Conservation (phyloP, 2,888 invertebrate species). For the Taenaris catops region DNA sequence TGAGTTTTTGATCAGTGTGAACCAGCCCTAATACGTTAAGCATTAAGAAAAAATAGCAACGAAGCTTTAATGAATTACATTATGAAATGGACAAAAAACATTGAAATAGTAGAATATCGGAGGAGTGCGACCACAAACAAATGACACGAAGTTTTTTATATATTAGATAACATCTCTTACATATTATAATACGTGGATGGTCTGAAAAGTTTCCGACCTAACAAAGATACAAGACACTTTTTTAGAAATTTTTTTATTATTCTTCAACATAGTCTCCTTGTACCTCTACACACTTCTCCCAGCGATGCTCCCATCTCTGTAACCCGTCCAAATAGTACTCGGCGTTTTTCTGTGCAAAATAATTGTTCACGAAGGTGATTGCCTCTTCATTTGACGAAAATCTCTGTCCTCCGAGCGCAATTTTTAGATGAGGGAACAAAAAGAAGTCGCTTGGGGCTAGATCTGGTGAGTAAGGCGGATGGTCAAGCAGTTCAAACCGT, state of each 20-base stretch:
- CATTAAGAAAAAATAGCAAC: no score
- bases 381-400: conserved; percentile 1
- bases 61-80: no score
- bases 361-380: conserved; percentile 11
- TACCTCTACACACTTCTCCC: conserved; percentile 6
- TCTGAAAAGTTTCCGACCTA: conserved; percentile 10
- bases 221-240: conserved; percentile 13
- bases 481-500: conserved; percentile 20
- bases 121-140: no score
- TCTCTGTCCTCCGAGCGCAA: conserved; percentile 16
- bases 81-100: no score
- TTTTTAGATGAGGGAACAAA: conserved; percentile 21
- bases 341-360: conserved; percentile 9
- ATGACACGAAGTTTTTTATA: no score
- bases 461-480: conserved; percentile 21
- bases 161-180: no score
- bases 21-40: no score
- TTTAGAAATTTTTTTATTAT: conserved; percentile 5
- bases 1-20: no score
- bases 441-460: conserved; percentile 25
- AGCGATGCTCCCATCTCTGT: conserved; percentile 7
- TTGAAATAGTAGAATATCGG: no score
- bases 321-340: conserved; percentile 9
- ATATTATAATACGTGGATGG: no score
- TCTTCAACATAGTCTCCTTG: conserved; percentile 6